Conservation (phyloP, 2,797 vertebrate species). For the Setipinna tenuifilis region DNA sequence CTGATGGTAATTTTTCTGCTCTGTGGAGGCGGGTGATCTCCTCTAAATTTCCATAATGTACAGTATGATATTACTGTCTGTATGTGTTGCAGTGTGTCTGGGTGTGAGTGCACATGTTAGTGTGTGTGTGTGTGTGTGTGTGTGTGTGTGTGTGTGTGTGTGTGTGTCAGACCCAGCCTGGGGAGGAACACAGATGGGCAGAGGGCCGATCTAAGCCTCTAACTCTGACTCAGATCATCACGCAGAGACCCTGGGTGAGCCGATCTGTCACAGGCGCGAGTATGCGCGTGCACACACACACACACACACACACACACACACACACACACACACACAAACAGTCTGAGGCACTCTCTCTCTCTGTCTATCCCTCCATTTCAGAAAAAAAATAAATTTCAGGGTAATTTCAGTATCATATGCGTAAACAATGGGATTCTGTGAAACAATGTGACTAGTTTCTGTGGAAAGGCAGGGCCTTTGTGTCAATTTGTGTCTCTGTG, state of each 20-base stretch:
- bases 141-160: constrained; percentile 55
- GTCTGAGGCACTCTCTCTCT: neutral
- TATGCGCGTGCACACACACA: neutral
- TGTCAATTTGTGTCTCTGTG: neutral
- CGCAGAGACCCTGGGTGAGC: constrained; percentile 54
- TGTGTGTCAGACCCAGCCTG: constrained; percentile 64
- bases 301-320: constrained; percentile 28
- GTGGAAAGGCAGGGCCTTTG: neutral
- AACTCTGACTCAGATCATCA: constrained; percentile 67
- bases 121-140: constrained; percentile 48
- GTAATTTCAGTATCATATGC: neutral
- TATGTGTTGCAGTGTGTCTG: constrained; percentile 50
- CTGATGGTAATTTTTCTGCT: neutral
- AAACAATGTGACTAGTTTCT: neutral
- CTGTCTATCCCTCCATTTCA: neutral
- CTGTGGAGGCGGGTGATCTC: constrained; percentile 34
- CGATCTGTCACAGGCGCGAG: constrained; percentile 3
- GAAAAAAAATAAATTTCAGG: neutral
- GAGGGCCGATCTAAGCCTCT: constrained; percentile 62
- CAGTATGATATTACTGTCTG: neutral
- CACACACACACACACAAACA: constrained; percentile 12
- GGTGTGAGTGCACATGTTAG: constrained; percentile 28
- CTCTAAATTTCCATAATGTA: constrained; percentile 42
- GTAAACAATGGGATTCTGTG: neutral
- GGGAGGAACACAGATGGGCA: constrained; percentile 71